A percentile compares a stretch with the other conserved stretches of the same genome.
phyloP scores from a whole-genome alignment of 2,888 invertebrate genomes.

The Cyaniris semiargus region DNA sequence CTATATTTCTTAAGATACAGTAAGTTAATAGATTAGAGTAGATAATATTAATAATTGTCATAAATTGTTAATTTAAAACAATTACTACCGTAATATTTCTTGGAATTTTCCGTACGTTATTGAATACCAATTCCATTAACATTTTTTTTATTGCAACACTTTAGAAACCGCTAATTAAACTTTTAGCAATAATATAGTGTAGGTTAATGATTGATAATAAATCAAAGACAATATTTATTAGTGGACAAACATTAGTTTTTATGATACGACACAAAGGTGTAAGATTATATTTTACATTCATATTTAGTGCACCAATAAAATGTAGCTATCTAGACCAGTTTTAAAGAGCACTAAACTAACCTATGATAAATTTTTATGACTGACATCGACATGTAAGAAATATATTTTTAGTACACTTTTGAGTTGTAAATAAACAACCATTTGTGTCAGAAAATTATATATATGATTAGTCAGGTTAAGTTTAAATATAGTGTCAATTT shows the following conservation, averaged over 20 bases:
- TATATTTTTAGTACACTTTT: background rate
- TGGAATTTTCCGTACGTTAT: background rate
- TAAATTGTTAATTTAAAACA: background rate
- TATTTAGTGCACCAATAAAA: conserved; percentile 28
- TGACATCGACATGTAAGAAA: background rate
- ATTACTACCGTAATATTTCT: background rate
- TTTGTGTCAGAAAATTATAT: too few species aligned
- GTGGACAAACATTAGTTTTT: background rate
- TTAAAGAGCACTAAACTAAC: background rate
- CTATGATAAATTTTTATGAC: background rate
- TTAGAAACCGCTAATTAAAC: background rate
- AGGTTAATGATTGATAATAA: background rate
- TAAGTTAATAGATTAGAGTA: too few species aligned
- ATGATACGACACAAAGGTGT: background rate
- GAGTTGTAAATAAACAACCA: too few species aligned
- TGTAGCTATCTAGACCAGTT: background rate
- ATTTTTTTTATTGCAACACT: background rate
- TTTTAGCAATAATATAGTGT: background rate
- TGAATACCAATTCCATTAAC: background rate
- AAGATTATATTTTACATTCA: background rate
- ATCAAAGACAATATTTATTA: conserved; percentile 6
- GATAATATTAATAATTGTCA: too few species aligned
- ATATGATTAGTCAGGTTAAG: too few species aligned
- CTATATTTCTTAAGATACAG: too few species aligned
- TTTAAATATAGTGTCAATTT: too few species aligned